Base-by-base conservation (phyloP, 2,888 invertebrate species). In the Diarsia brunnea region DNA sequence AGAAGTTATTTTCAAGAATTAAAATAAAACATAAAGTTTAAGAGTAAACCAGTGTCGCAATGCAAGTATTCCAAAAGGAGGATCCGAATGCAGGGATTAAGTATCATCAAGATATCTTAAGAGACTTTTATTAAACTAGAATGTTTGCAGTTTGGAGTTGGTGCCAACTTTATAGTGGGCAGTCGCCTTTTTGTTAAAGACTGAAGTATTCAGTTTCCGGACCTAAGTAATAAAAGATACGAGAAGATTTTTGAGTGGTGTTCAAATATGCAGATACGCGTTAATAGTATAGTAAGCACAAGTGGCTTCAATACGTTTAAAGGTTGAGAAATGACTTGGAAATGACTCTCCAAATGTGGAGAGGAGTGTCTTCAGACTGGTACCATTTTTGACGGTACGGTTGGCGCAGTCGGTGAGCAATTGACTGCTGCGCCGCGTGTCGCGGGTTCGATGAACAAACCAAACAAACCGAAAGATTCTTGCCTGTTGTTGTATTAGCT, bases 81-180 rank as follows among this genome's bases (percentile, higher is more conserved):
- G 61, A 82, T 67, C 51, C 67, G 51, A 74, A 76, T 69, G 21
- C 68, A 70, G 55, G 74, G 78, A 75, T 78, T 75, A 81, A 84
- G 78, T 84, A 75, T 78, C 81, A 78, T 84, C 84, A 81, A 84
- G 84, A 84, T 82, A 72, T 73, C 43, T 69, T 53, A 74, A 78
- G 64, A 73, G 60, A 81, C 81, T 84, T 81, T 84, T 80, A 77
- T 75, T 81, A 72, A 73, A 78, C 75, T 84, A 80, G 73, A 70
- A 84, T 74, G 60, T 75, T 71, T 73, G 69, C 69, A 58, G 71
- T 64, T 68, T 11, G 73, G 49, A 67, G 61, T 73, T 68, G 38
- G 61, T 84, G 78, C 81, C 81, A 81, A 81, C 47, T 66, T 70
- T 73, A 77, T 71, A 49, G 55, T 27, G 61, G 31, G 2, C 31